These are phyloP conservation scores for Sprattus sprattus DNA, from an alignment of 2,113 vertebrate genomes.

Conservation along the genomic window DNA sequence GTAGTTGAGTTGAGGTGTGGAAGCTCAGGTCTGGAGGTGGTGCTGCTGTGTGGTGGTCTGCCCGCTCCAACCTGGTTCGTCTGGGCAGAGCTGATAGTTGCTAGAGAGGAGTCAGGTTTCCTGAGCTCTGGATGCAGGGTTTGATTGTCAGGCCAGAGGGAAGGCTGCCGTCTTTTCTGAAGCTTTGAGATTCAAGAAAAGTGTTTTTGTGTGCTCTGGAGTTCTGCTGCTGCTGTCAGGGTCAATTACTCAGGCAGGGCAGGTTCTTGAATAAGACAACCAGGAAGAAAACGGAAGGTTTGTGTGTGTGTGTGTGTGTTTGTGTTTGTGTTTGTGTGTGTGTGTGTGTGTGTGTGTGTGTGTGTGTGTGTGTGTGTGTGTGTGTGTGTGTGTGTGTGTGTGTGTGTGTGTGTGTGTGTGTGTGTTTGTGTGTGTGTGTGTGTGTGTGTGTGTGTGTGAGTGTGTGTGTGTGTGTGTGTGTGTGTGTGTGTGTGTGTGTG, in stretches of 20 bases:
- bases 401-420: background rate
- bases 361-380: background rate
- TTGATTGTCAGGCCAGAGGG: no score
- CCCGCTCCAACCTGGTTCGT: background rate
- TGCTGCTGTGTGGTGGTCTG: background rate
- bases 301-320: background rate
- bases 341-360: background rate
- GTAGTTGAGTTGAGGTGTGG: background rate
- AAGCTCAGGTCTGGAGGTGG: background rate
- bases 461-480: background rate
- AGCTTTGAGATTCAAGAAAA: background rate
- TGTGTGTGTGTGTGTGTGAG: background rate
- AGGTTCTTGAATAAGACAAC: background rate
- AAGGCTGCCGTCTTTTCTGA: background rate
- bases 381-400: background rate
- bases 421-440: background rate
- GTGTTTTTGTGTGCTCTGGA: background rate
- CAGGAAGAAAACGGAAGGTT: background rate
- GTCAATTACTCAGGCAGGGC: background rate
- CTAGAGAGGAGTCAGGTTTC: background rate
- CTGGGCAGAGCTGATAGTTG: background rate
- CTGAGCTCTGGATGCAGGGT: background rate
- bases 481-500: constrained; percentile 8
- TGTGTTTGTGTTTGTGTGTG: constrained; percentile 2
- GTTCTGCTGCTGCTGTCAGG: background rate